phyloP scores from a whole-genome alignment of 1,140 invertebrate species.

The Caenorhabditis latens region DNA sequence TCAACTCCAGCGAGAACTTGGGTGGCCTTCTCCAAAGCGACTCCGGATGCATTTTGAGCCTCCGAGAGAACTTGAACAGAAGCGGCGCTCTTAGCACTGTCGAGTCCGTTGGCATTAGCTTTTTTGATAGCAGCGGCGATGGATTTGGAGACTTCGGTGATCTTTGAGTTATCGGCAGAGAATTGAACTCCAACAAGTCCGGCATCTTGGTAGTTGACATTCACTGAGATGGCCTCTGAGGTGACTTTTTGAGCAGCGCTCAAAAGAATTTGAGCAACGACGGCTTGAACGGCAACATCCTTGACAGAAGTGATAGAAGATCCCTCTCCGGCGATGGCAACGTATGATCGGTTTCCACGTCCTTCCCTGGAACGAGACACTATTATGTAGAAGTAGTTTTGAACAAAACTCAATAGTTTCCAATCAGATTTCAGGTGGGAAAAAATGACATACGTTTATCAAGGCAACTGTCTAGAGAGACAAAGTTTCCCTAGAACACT shows the following conservation, averaged over 20 bases:
- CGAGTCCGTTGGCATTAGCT: constrained; percentile 61
- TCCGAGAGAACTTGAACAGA: constrained; percentile 66
- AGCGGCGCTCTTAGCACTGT: constrained; percentile 66
- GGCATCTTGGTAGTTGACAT: constrained; percentile 70
- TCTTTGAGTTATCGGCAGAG: constrained; percentile 66
- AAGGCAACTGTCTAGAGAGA: no score
- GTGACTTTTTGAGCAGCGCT: constrained; percentile 63
- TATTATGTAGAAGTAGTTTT: neutral
- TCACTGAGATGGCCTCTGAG: constrained; percentile 69
- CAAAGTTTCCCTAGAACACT: no score
- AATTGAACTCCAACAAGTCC: constrained; percentile 75
- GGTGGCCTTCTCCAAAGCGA: constrained; percentile 71
- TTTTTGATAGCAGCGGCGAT: constrained; percentile 59
- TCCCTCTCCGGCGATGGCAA: constrained; percentile 73
- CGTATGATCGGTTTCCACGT: constrained; percentile 50
- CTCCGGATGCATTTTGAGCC: constrained; percentile 58
- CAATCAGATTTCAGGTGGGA: no score
- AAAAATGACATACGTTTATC: no score
- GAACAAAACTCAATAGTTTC: no score
- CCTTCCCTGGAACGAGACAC: neutral
- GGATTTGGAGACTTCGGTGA: constrained; percentile 48
- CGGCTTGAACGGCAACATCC: constrained; percentile 70
- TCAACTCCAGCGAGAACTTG: constrained; percentile 70
- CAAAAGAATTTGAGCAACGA: constrained; percentile 66
- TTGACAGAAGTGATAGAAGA: constrained; percentile 71